phyloP scores from a whole-genome alignment of 1,140 invertebrate species.

The Plectrocnemia conspersa region DNA sequence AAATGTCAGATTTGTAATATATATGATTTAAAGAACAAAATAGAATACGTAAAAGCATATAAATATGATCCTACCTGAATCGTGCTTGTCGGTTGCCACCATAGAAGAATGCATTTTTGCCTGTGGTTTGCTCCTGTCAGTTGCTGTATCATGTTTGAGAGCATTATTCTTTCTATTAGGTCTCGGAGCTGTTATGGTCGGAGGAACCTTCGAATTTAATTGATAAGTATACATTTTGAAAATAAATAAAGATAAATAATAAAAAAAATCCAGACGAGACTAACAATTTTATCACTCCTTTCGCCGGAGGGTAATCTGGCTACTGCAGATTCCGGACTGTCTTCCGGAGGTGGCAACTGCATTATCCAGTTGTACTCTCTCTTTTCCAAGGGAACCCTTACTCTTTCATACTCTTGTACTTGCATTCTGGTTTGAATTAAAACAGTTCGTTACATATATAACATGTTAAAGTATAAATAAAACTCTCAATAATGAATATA shows the following conservation, averaged over 20 bases:
- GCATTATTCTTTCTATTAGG: constrained; percentile 41
- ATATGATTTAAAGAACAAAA: not conserved
- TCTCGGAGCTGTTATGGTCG: constrained; percentile 40
- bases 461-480: not conserved
- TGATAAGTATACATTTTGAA: not conserved
- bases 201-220: constrained; percentile 41
- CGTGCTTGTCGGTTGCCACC: constrained; percentile 30
- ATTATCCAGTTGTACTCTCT: constrained; percentile 89
- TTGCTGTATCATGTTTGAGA: constrained; percentile 39
- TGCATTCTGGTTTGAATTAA: constrained; percentile 59
- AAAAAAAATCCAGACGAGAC: constrained; percentile 31
- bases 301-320: constrained; percentile 76
- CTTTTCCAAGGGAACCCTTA: constrained; percentile 82
- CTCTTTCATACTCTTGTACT: constrained; percentile 81
- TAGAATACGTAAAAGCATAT: not conserved
- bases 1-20: too few relatives aligned
- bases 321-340: constrained; percentile 74
- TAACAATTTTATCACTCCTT: constrained; percentile 70
- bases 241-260: constrained; percentile 2
- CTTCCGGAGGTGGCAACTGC: constrained; percentile 81
- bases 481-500: not conserved
- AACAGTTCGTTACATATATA: not conserved
- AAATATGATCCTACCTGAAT: constrained; percentile 28
- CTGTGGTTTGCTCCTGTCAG: constrained; percentile 24
- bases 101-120: constrained; percentile 26